Percentiles rank a stretch among this genome's conserved stretches.
phyloP scores from a whole-genome alignment of 2,113 vertebrate genomes.

The Phrynocephalus versicolor region DNA sequence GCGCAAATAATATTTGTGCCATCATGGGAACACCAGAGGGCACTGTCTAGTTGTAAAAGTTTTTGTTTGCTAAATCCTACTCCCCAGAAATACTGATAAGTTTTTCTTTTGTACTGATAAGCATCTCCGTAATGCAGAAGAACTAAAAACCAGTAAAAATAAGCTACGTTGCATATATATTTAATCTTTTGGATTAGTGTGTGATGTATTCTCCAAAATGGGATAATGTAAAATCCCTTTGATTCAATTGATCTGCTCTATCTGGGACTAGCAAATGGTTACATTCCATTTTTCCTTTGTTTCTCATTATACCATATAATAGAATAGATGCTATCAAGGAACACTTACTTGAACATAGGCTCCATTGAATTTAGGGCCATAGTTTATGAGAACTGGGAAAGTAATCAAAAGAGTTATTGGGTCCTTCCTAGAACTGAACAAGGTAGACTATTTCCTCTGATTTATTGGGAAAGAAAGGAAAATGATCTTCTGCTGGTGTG shows the following conservation, averaged over 20 bases:
- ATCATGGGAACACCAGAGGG: conserved; percentile 5
- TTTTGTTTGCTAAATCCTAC: neutral
- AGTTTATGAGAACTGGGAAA: neutral
- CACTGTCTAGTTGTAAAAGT: conserved; percentile 16
- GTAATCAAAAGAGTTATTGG: neutral
- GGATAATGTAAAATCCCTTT: neutral
- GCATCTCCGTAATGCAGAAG: neutral
- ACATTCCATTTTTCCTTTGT: neutral
- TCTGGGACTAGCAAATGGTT: no score
- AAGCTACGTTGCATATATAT: neutral
- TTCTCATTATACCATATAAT: neutral
- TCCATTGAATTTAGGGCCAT: neutral
- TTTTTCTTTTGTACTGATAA: neutral
- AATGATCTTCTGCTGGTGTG: neutral
- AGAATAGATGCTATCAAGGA: neutral
- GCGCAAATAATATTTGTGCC: conserved; percentile 7
- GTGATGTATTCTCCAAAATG: neutral
- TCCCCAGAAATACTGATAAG: neutral
- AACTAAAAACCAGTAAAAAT: neutral
- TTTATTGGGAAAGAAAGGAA: neutral
- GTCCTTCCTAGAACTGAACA: neutral
- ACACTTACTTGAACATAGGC: neutral
- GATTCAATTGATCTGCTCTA: neutral
- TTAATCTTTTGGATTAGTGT: neutral
- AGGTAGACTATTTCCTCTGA: neutral